Base-by-base conservation (phyloP, 2,113 vertebrate genomes). In the Tyto alba region DNA sequence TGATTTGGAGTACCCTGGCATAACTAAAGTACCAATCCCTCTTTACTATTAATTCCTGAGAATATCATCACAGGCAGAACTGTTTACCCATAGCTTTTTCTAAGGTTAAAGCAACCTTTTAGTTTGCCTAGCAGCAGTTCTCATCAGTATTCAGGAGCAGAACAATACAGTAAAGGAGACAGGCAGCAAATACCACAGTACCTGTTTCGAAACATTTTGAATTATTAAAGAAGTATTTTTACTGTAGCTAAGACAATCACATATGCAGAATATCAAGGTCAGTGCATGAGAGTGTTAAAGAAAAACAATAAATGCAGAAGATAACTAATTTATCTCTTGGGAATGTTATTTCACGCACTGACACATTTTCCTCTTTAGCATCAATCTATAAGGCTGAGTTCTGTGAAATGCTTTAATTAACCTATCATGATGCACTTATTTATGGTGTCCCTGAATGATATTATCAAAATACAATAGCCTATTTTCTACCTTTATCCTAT, bases 331-430 rank as follows among this genome's bases (percentile, higher is more conserved):
- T 78, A 50, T 93, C 88, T 95, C 91, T 73, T 17, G 13, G 40
- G 88, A 88, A 80, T 38, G 32, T 85, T 92, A 84, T 94, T 96
- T 94, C 87, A 91, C 5, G 18, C 82, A 81, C 56, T 88, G 79
- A 90, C 86, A 93, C 26, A 16, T 93, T 92, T 96, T 95, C 41
- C 29, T 92, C 26, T 88, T 77, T 89, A 88, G 16, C 57, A 83
- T 94, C 21, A 48, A 78, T 87, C 62, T 82, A n/a, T 90, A 81
- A 50, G 32, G 41, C 67, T 84, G 67, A 95, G 55, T 85, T 95
- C 77, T 85, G n/a, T 71, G 81, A 89, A 95, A 18, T 59, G 20
- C 12, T 90, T 94, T 96, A 96, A 94, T 96, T 96, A 84, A 81
- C 43, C 47, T 86, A 84, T 73, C 52, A 84, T 71, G 52, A 20